phyloP scores from a whole-genome alignment of 2,888 invertebrate species.

The Dione vanillae region DNA sequence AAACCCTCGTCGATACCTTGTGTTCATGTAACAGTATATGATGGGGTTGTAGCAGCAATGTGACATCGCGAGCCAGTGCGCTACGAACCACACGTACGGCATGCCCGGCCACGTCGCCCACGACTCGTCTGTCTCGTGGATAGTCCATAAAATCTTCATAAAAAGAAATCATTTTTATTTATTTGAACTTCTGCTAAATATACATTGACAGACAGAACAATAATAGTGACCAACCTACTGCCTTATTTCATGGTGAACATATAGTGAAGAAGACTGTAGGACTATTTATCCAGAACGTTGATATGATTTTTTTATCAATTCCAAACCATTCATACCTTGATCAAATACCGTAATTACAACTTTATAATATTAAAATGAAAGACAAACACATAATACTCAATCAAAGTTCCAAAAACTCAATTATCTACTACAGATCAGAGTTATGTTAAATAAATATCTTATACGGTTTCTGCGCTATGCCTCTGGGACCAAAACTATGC shows the following conservation, averaged over 20 bases:
- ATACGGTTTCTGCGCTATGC: neutral
- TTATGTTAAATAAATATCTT: conserved; percentile 3
- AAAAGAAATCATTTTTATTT: conserved; percentile 19
- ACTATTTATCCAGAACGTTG: too few relatives aligned
- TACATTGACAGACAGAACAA: too few relatives aligned
- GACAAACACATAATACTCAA: neutral
- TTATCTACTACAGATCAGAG: neutral
- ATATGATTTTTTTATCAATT: too few relatives aligned
- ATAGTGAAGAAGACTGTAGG: too few relatives aligned
- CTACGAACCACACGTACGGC: conserved; percentile 90
- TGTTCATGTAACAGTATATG: conserved; percentile 95
- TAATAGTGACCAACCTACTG: too few relatives aligned
- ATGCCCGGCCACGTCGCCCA: conserved; percentile 86
- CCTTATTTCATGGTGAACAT: too few relatives aligned
- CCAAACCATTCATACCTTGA: too few relatives aligned
- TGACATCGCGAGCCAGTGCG: conserved; percentile 95
- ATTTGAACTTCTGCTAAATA: too few relatives aligned
- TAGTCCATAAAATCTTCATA: conserved; percentile 85
- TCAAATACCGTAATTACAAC: too few relatives aligned
- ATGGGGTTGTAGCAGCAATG: conserved; percentile 95
- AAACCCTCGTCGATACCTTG: conserved; percentile 89
- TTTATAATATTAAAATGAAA: too few relatives aligned
- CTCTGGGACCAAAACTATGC: neutral
- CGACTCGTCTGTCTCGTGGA: conserved; percentile 75
- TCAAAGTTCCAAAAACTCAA: neutral